Percentiles rank a stretch among this genome's conserved stretches.
Evolutionary conservation across 2,797 vertebrate species (phyloP).

Genomic region (Anniella stebbinsi): DNA sequence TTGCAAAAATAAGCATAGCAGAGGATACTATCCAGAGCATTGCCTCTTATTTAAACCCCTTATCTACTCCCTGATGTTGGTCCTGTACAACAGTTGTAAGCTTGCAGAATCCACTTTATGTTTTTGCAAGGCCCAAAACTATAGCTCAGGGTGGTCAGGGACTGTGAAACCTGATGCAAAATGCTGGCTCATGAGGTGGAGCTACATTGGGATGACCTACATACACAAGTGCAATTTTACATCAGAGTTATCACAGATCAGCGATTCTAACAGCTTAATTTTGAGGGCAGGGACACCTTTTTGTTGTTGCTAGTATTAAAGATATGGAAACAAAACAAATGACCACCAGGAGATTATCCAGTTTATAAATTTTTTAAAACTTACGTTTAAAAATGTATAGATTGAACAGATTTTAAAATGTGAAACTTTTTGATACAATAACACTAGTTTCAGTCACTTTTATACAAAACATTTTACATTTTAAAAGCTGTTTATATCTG

Average conservation of each 20-base stretch:
- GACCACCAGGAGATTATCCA: no score
- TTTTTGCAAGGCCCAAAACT: not conserved
- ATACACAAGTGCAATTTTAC: not conserved
- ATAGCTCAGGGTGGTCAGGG: not conserved
- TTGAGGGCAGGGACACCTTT: not conserved
- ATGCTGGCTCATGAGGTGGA: not conserved
- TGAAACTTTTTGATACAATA: no score
- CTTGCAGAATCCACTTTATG: not conserved
- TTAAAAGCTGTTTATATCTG: no score
- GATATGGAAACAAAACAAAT: no score
- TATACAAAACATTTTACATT: no score
- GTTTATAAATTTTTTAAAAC: no score
- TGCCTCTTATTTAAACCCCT: not conserved
- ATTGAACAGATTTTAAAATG: no score
- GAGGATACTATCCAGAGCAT: not conserved
- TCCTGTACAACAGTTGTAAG: not conserved
- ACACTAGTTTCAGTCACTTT: no score
- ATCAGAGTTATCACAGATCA: not conserved
- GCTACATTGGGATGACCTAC: not conserved
- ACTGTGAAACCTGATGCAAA: not conserved
- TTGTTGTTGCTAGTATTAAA: not conserved
- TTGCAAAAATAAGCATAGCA: not conserved
- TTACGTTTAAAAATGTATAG: no score
- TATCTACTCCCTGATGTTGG: not conserved
- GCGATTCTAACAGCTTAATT: not conserved